Base-by-base conservation (phyloP, 37 sponge, comb jelly and placozoan genomes). In the Aphrocallistes beatrix region DNA sequence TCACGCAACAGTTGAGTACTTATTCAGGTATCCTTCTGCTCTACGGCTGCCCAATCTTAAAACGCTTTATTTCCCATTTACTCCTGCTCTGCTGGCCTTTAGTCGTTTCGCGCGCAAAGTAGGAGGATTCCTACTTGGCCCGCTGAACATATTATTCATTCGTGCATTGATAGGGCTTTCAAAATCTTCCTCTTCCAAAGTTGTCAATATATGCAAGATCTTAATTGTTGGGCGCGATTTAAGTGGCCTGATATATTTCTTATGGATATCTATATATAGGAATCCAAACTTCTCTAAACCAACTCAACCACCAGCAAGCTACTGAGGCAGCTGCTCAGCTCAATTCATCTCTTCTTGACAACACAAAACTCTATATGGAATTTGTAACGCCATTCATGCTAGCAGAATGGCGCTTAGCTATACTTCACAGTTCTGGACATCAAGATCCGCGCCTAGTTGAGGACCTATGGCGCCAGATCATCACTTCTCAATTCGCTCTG, bases 341-440 rank as follows among this genome's bases (percentile, higher is more conserved):
- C 36, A 88, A 93, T 82, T 38, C 81, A 23, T 86, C 89, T 81
- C 88, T 96, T 21, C 88, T 92, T 89, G 96, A 96, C 86, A 90
- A 93, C 39, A 87, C 91, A n/a, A 91, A 87, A 45, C 86, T 95
- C 81, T 95, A 95, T 48, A 92, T 90, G 50, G 92, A 97, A 36
- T 97, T 87, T 88, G 98, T 96, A n/a, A 94, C 93, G 38, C 85
- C 89, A 39, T 95, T 95, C 86, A 90, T 87, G 13, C 88, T 97
- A 82, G 87, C 93, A 0, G 98, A 97, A 84, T 93, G 98, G 88
- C 91, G 95, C 81, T 82, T 97, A 50, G 87, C 95, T 16, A 97
- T 97, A 25, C 83, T 97, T 21, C 95, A 97, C 88, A 92, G 95
- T 90, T 96, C 96, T 38, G 94, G 94, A 0, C 95, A 97, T 82